These are phyloP conservation scores for Periplaneta americana DNA, from an alignment of 1,140 invertebrate genomes.

Conservation along the genomic window DNA sequence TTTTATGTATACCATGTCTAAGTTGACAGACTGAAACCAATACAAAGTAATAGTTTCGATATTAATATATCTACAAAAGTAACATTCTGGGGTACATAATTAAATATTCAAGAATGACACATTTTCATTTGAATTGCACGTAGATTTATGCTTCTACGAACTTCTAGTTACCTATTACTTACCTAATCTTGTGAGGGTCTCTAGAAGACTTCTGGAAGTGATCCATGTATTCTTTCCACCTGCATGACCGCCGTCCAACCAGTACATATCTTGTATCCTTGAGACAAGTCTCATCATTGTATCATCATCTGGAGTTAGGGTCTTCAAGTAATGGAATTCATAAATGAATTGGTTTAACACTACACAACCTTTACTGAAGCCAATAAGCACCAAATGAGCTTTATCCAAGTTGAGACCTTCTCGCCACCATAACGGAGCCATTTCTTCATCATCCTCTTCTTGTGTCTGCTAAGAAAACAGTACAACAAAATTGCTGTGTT, in stretches of 20 bases:
- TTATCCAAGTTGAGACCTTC: slow-evolving; percentile 40
- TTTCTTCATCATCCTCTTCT: slow-evolving; percentile 15
- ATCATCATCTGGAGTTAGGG: slow-evolving; percentile 49
- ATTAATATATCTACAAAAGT: too few species aligned
- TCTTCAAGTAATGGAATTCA: slow-evolving; percentile 70
- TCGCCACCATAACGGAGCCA: slow-evolving; percentile 35
- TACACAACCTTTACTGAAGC: slow-evolving; percentile 89
- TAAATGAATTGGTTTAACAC: slow-evolving; percentile 86
- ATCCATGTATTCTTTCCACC: slow-evolving; percentile 82
- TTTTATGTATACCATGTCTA: too few species aligned
- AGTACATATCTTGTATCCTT: slow-evolving; percentile 68
- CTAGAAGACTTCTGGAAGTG: slow-evolving; percentile 60
- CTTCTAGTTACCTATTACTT: neutral
- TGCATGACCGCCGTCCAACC: slow-evolving; percentile 82
- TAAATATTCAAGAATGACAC: too few species aligned
- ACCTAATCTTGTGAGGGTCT: slow-evolving; percentile 61
- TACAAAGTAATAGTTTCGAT: too few species aligned
- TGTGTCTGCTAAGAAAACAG: slow-evolving; percentile 3
- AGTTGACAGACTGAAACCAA: too few species aligned
- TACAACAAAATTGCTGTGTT: neutral
- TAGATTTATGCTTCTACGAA: neutral
- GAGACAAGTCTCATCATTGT: slow-evolving; percentile 49
- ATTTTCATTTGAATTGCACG: too few species aligned
- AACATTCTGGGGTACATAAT: too few species aligned
- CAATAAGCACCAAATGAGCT: slow-evolving; percentile 56